phyloP scores from a whole-genome alignment of 1,140 invertebrate genomes.

The Adoxophyes honmai region DNA sequence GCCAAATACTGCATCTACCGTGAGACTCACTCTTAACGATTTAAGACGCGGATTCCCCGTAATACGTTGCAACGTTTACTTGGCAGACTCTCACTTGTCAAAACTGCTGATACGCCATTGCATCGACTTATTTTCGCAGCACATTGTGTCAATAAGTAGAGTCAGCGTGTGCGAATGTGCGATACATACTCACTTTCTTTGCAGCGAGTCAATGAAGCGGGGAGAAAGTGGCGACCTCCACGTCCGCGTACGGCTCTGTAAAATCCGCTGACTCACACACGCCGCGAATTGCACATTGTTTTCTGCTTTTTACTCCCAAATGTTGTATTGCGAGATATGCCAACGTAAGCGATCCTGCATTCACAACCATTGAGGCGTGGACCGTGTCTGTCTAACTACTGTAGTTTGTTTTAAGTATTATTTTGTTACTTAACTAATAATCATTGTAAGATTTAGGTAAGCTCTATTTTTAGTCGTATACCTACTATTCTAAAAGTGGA shows the following conservation, averaged over 20 bases:
- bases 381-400: not conserved
- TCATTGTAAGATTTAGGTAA: no score
- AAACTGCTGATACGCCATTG: not conserved
- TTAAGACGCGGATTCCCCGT: no score
- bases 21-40: no score
- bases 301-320: constrained; percentile 10
- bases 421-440: no score
- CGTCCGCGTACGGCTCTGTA: constrained; percentile 55
- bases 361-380: not conserved
- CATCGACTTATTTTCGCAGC: constrained; percentile 5
- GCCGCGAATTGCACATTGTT: constrained; percentile 17
- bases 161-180: constrained; percentile 26
- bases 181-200: constrained; percentile 60
- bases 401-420: no score
- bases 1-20: no score
- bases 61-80: no score
- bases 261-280: constrained; percentile 63
- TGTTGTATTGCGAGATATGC: not conserved
- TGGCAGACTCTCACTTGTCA: no score
- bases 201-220: constrained; percentile 70
- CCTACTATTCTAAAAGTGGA: no score
- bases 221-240: constrained; percentile 69
- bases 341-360: not conserved
- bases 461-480: no score
- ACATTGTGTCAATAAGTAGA: constrained; percentile 10